A percentile compares a stretch with the other conserved stretches of the same genome.
phyloP scores from a whole-genome alignment of 1,140 invertebrate species.

The Augochlora pura region DNA sequence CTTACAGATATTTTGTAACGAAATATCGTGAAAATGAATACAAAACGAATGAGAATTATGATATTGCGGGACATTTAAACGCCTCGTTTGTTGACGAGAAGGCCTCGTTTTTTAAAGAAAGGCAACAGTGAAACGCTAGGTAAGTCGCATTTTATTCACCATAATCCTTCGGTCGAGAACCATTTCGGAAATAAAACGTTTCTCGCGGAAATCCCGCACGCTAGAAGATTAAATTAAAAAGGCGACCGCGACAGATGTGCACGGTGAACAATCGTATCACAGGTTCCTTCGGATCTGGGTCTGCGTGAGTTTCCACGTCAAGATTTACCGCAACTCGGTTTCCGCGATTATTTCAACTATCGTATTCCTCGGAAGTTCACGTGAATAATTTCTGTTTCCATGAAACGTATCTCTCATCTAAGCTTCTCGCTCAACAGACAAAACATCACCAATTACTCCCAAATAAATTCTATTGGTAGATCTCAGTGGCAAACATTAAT shows the following conservation, averaged over 20 bases:
- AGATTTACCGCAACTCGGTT: not conserved
- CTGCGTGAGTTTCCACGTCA: not conserved
- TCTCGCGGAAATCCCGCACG: not conserved
- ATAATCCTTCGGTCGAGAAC: not conserved
- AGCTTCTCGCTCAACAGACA: not conserved
- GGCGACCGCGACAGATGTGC: not conserved
- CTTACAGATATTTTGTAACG: too few relatives aligned
- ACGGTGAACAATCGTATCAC: not conserved
- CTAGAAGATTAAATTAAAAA: constrained; percentile 10
- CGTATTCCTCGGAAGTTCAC: not conserved
- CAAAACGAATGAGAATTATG: too few relatives aligned
- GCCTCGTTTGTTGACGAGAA: not conserved
- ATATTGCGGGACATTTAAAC: too few relatives aligned
- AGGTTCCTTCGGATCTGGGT: not conserved
- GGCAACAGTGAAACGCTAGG: not conserved
- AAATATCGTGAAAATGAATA: too few relatives aligned
- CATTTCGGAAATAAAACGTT: not conserved
- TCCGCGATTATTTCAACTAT: constrained; percentile 3
- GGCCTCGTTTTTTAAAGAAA: not conserved
- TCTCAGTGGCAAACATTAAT: too few relatives aligned
- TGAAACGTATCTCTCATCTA: not conserved
- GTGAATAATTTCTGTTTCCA: constrained; percentile 11
- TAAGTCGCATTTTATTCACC: not conserved
- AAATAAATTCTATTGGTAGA: not conserved
- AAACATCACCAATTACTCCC: not conserved